phyloP scores from a whole-genome alignment of 2,113 vertebrate genomes.

The Hypocryptadius cinnamomeus region DNA sequence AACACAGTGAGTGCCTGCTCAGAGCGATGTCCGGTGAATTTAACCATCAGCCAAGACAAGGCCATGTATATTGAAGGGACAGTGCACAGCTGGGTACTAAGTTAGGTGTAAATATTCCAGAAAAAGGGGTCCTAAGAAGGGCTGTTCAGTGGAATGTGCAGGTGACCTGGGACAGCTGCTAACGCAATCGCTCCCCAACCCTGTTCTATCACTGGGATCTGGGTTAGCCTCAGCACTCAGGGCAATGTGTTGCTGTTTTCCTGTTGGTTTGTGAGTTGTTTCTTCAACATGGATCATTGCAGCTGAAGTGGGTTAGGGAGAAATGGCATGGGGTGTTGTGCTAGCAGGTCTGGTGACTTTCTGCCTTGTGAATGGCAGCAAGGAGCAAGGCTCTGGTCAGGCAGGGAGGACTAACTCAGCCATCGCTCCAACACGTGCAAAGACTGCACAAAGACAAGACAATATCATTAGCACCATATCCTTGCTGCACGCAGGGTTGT shows the following conservation, averaged over 20 bases:
- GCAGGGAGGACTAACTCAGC: neutral
- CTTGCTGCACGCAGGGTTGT: fast-evolving
- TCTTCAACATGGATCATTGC: neutral
- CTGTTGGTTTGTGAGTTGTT: neutral
- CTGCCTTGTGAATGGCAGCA: neutral
- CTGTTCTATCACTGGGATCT: neutral
- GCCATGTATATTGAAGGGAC: neutral
- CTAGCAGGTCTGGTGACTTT: neutral
- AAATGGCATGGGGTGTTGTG: neutral
- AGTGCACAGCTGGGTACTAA: neutral
- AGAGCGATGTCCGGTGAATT: neutral
- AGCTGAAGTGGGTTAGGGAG: neutral
- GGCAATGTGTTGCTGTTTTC: neutral
- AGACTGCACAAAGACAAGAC: neutral
- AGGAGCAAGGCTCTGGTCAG: neutral
- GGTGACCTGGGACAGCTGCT: neutral
- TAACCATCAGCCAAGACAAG: neutral
- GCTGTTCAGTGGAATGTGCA: neutral
- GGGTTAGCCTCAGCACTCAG: neutral
- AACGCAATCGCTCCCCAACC: fast-evolving
- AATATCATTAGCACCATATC: neutral
- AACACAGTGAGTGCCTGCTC: neutral
- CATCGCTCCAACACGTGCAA: fast-evolving
- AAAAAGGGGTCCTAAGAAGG: neutral
- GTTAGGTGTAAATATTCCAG: neutral